Percentiles rank a stretch among this genome's conserved stretches.
Evolutionary conservation across 2,113 vertebrate species (phyloP).

Genomic region (Collichthys lucidus): DNA sequence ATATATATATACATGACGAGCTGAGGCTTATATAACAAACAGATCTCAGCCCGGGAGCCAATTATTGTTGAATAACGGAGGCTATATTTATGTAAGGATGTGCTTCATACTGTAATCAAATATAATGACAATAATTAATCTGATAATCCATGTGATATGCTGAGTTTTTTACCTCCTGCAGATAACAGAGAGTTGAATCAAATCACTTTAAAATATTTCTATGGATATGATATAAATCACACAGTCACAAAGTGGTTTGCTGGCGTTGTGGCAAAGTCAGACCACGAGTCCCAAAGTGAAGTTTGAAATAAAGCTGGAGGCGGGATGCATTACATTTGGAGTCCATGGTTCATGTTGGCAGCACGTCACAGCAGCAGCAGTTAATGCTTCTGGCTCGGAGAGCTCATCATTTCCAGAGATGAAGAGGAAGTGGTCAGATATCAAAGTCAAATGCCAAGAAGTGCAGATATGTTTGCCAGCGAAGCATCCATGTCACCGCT

Average conservation of each 20-base stretch:
- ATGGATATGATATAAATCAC: background rate
- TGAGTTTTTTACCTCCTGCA: background rate
- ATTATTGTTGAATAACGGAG: constrained; percentile 19
- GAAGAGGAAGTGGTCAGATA: constrained; percentile 29
- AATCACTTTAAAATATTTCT: background rate
- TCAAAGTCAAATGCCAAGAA: constrained; percentile 3
- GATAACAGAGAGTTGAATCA: too few species aligned
- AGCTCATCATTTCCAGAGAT: constrained; percentile 3
- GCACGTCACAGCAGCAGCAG: background rate
- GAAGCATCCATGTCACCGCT: background rate
- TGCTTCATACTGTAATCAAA: constrained; percentile 20
- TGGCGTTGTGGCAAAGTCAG: background rate
- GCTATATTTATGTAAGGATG: constrained; percentile 26
- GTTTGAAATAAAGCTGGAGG: background rate
- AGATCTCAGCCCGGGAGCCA: constrained; percentile 40
- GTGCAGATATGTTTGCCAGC: background rate
- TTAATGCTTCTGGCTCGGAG: background rate
- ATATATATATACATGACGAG: background rate
- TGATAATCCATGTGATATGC: background rate
- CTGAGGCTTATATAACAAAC: background rate
- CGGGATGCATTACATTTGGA: background rate
- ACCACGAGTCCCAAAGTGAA: background rate
- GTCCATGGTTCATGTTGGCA: background rate
- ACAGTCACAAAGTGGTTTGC: background rate
- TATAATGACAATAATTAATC: background rate